A percentile compares a stretch with the other conserved stretches of the same genome.
Conservation (phyloP, 2,113 vertebrate species). For the Varanus salvator region DNA sequence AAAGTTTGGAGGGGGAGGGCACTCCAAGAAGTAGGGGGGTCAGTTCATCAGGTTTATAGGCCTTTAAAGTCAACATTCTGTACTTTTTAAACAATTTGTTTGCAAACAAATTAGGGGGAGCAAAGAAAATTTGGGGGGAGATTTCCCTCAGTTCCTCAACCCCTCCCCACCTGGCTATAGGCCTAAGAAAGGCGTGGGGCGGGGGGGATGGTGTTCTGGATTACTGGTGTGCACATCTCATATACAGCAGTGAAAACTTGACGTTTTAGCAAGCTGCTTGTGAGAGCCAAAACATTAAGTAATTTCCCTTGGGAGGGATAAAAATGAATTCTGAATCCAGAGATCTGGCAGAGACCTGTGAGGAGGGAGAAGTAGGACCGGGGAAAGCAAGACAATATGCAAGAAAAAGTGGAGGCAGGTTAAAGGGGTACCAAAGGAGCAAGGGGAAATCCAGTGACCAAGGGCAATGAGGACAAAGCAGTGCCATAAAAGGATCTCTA, state of each 20-base stretch:
- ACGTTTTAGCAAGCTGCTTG: conserved; percentile 59
- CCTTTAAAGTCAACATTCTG: too few relatives aligned
- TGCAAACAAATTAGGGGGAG: too few relatives aligned
- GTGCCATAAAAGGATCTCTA: conserved; percentile 32
- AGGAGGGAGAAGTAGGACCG: not conserved
- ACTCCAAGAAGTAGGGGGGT: too few relatives aligned
- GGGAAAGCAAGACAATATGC: not conserved
- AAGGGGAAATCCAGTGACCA: not conserved
- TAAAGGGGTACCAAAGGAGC: not conserved
- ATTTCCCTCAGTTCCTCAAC: too few relatives aligned
- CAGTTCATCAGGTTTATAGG: too few relatives aligned
- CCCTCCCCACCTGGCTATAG: too few relatives aligned
- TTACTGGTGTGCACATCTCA: conserved; percentile 64
- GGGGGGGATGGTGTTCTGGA: conserved; percentile 52
- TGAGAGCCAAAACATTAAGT: conserved; percentile 77
- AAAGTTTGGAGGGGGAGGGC: too few relatives aligned
- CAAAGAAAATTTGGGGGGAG: too few relatives aligned
- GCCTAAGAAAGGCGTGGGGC: not conserved
- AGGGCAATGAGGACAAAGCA: conserved; percentile 20
- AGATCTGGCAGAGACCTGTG: conserved; percentile 55
- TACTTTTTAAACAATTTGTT: too few relatives aligned
- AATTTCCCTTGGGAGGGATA: conserved; percentile 75
- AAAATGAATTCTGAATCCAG: conserved; percentile 69
- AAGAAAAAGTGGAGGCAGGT: conserved; percentile 6
- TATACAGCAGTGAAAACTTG: conserved; percentile 62